These are phyloP conservation scores for Neomorphus geoffroyi DNA, from an alignment of 2,797 vertebrate species.

Conservation along the genomic window DNA sequence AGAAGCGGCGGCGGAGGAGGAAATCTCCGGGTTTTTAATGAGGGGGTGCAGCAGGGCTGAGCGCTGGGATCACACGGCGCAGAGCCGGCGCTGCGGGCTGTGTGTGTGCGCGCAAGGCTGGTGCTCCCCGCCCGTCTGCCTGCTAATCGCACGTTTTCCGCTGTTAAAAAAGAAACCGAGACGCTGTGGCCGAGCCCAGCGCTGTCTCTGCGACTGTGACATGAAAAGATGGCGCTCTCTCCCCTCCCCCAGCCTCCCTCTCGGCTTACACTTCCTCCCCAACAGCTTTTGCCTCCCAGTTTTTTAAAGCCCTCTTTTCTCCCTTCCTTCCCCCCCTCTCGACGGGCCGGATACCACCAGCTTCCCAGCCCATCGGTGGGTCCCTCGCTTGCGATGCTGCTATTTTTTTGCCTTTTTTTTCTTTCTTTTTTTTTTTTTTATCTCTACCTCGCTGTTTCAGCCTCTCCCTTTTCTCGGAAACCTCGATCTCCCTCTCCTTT, in stretches of 20 bases:
- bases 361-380: conserved; percentile 57
- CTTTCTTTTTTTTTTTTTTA: neutral
- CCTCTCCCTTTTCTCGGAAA: conserved; percentile 65
- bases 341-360: conserved; percentile 64
- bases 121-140: conserved; percentile 73
- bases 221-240: conserved; percentile 82
- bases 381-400: neutral
- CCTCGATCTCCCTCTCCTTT: conserved; percentile 61
- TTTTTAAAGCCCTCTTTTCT: conserved; percentile 52
- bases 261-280: conserved; percentile 69
- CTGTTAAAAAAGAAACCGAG: conserved; percentile 72
- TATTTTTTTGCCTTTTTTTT: neutral
- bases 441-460: conserved; percentile 63
- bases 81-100: conserved; percentile 59
- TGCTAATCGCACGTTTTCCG: conserved; percentile 79
- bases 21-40: conserved; percentile 66
- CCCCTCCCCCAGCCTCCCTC: conserved; percentile 70
- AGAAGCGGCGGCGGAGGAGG: conserved; percentile 71
- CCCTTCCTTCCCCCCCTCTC: conserved; percentile 52
- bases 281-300: conserved; percentile 55
- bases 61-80: conserved; percentile 51
- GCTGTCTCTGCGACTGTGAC: conserved; percentile 77
- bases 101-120: conserved; percentile 61
- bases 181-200: conserved; percentile 64
- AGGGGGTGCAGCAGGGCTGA: conserved; percentile 37